A percentile compares a stretch with the other conserved stretches of the same genome.
Evolutionary conservation across 2,113 vertebrate species (phyloP).

Genomic region (Echinops telfairi): DNA sequence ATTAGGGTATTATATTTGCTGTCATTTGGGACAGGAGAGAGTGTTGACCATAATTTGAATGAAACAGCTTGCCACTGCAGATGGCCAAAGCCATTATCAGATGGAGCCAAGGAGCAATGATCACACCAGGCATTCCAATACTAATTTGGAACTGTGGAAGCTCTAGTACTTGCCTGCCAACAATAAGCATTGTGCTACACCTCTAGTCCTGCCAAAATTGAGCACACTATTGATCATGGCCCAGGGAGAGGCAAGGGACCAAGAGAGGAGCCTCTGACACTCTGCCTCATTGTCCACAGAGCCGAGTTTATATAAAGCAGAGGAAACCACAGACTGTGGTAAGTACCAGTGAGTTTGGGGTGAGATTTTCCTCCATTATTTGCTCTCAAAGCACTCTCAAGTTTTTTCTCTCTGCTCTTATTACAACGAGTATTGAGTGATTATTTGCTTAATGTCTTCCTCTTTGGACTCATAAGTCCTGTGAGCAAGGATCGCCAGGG

Average conservation of each 20-base stretch:
- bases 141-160: slow-evolving; percentile 34
- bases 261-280: neutral
- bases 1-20: neutral
- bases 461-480: neutral
- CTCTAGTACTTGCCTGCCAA: neutral
- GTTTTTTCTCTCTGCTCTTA: slow-evolving; percentile 15
- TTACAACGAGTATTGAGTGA: neutral
- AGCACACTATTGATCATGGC: neutral
- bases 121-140: neutral
- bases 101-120: neutral
- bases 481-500: neutral
- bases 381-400: neutral
- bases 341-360: neutral
- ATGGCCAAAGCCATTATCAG: slow-evolving; percentile 22
- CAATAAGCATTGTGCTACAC: neutral
- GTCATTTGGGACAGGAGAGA: neutral
- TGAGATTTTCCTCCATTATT: slow-evolving; percentile 15
- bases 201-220: neutral
- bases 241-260: neutral
- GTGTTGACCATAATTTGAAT: neutral
- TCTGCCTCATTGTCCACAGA: neutral
- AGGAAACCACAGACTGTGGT: neutral
- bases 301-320: neutral
- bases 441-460: slow-evolving; percentile 32
- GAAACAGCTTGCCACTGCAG: slow-evolving; percentile 12